Conservation (phyloP, 2,888 invertebrate species). For the Suillia variegata region DNA sequence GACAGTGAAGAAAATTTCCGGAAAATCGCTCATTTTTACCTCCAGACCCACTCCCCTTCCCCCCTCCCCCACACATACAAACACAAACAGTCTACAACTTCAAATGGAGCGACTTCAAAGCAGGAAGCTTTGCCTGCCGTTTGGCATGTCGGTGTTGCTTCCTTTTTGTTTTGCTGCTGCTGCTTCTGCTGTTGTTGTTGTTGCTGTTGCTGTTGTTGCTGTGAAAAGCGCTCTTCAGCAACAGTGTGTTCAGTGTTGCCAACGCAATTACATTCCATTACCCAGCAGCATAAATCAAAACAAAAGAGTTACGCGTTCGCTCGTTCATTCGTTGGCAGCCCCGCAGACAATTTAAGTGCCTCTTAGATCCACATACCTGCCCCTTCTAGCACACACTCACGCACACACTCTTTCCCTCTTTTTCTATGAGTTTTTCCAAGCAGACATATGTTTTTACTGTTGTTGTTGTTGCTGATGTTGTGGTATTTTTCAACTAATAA, state of each 20-base stretch:
- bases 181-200: neutral
- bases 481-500: neutral
- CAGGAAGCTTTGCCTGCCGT: neutral
- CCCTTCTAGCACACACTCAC: too few species aligned
- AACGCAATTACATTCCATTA: conserved; percentile 3
- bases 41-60: too few species aligned
- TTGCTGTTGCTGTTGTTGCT: neutral
- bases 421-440: too few species aligned
- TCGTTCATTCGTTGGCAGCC: neutral
- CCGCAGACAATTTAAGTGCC: neutral
- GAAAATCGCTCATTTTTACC: neutral
- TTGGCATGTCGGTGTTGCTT: too few species aligned
- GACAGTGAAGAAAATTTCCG: neutral
- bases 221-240: neutral
- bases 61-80: too few species aligned
- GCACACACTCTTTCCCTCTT: too few species aligned
- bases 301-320: neutral
- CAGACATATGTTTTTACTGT: too few species aligned
- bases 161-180: neutral
- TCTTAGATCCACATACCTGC: too few species aligned
- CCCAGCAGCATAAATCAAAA: conserved; percentile 3
- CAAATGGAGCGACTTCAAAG: too few species aligned
- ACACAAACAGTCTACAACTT: too few species aligned
- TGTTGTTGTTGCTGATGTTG: too few species aligned
- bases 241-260: conserved; percentile 3